Percentiles rank a stretch among this genome's conserved stretches.
Conservation (phyloP, 2,113 vertebrate species). For the Noturus placidus region DNA sequence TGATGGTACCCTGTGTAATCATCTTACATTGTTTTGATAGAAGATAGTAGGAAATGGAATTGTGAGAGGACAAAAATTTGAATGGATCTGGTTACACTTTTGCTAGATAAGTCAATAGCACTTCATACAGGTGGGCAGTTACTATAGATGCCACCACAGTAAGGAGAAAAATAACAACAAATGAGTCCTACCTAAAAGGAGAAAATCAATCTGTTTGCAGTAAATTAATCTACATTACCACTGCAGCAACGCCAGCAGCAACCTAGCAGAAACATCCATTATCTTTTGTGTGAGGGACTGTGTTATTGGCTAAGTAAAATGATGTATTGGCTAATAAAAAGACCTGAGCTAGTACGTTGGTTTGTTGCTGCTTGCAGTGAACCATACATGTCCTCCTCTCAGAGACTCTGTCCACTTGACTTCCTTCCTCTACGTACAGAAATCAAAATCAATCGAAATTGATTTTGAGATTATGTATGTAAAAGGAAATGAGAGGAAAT, state of each 20-base stretch:
- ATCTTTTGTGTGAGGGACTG: slow-evolving; percentile 56
- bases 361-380: slow-evolving; percentile 41
- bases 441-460: slow-evolving; percentile 46
- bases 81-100: slow-evolving; percentile 42
- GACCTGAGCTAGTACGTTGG: slow-evolving; percentile 35
- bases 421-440: slow-evolving; percentile 27
- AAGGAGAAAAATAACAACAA: slow-evolving; percentile 50
- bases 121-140: slow-evolving; percentile 47
- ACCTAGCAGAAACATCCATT: slow-evolving; percentile 56
- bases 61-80: slow-evolving; percentile 27
- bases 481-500: slow-evolving; percentile 46
- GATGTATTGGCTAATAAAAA: slow-evolving; percentile 59
- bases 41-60: not conserved
- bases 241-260: slow-evolving; percentile 49
- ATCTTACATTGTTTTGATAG: slow-evolving; percentile 27
- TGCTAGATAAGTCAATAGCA: slow-evolving; percentile 33
- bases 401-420: not conserved
- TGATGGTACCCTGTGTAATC: not conserved
- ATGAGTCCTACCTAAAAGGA: slow-evolving; percentile 49
- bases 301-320: slow-evolving; percentile 61
- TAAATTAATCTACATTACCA: slow-evolving; percentile 61
- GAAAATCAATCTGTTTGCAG: slow-evolving; percentile 60
- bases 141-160: slow-evolving; percentile 46
- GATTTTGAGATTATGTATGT: slow-evolving; percentile 55
- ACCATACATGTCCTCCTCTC: slow-evolving; percentile 17